Percentiles rank a stretch among this genome's conserved stretches.
These are phyloP conservation scores for Scolanthus callimorphus DNA, from an alignment of 92 coral and sea anemone species.

Conservation along the genomic window DNA sequence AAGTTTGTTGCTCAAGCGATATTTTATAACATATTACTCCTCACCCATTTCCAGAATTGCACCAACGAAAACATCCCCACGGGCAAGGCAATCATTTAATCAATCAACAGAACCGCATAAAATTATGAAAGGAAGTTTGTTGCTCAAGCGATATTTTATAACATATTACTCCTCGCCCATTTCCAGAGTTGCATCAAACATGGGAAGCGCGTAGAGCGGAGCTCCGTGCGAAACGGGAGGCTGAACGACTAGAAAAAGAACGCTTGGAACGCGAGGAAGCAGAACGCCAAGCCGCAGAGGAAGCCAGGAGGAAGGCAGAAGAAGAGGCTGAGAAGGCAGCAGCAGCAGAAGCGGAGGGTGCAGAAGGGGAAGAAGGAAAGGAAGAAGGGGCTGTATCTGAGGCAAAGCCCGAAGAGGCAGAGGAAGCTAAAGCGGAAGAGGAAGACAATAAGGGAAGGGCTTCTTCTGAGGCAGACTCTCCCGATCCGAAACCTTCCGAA, in stretches of 20 bases:
- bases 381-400: constrained; percentile 17
- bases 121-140: too few species aligned
- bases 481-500: constrained; percentile 17
- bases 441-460: constrained; percentile 7
- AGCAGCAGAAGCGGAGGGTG: constrained; percentile 31
- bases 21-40: too few species aligned
- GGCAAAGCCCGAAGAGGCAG: constrained; percentile 32
- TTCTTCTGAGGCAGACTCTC: constrained; percentile 17
- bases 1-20: too few species aligned
- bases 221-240: constrained; percentile 61
- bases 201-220: constrained; percentile 69
- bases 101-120: too few species aligned
- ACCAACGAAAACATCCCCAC: too few species aligned
- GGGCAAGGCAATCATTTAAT: too few species aligned
- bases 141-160: too few species aligned
- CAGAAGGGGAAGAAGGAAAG: constrained; percentile 35
- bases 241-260: constrained; percentile 58
- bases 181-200: constrained; percentile 53
- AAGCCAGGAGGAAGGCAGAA: constrained; percentile 64
- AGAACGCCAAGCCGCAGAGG: constrained; percentile 66
- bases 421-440: neutral
- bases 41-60: too few species aligned
- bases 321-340: constrained; percentile 52
- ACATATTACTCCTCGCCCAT: too few species aligned
- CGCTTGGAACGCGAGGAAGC: constrained; percentile 66